Evolutionary conservation across 2,113 vertebrate species (phyloP).

Genomic region (Monopterus albus): DNA sequence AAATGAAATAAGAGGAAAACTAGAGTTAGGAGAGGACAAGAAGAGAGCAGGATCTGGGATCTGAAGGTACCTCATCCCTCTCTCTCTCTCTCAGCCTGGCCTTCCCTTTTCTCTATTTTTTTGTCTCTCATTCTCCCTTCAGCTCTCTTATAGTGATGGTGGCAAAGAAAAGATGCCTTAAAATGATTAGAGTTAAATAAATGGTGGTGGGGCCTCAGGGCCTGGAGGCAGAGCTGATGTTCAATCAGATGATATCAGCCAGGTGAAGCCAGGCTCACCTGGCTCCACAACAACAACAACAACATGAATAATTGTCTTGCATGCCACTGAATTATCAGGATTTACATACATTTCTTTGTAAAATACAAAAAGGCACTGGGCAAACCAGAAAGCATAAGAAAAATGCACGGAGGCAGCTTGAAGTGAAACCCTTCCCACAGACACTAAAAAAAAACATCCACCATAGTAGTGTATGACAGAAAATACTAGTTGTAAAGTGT

Average conservation of each 20-base stretch:
- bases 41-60: constrained; percentile 32
- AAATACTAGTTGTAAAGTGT: constrained; percentile 12
- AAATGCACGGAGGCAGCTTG: constrained; percentile 6
- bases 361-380: constrained; percentile 24
- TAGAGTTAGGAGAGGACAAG: constrained; percentile 5
- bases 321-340: constrained; percentile 57
- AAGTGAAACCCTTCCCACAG: constrained; percentile 22
- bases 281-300: constrained; percentile 59
- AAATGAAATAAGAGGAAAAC: constrained; percentile 31
- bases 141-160: constrained; percentile 58
- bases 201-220: constrained; percentile 57
- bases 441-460: constrained; percentile 8
- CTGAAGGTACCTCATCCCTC: constrained; percentile 1
- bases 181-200: constrained; percentile 80
- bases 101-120: constrained; percentile 34
- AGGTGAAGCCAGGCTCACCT: constrained; percentile 79
- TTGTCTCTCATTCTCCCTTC: constrained; percentile 11
- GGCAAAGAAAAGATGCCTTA: constrained; percentile 72
- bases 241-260: constrained; percentile 76
- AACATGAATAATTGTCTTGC: constrained; percentile 64
- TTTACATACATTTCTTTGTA: constrained; percentile 61
- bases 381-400: constrained; percentile 20
- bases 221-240: constrained; percentile 70
- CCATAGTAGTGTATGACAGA: not conserved
- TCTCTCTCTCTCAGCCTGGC: constrained; percentile 15